Percentiles rank a stretch among this genome's conserved stretches.
phyloP scores from a whole-genome alignment of 2,113 vertebrate species.

The Carassius auratus region DNA sequence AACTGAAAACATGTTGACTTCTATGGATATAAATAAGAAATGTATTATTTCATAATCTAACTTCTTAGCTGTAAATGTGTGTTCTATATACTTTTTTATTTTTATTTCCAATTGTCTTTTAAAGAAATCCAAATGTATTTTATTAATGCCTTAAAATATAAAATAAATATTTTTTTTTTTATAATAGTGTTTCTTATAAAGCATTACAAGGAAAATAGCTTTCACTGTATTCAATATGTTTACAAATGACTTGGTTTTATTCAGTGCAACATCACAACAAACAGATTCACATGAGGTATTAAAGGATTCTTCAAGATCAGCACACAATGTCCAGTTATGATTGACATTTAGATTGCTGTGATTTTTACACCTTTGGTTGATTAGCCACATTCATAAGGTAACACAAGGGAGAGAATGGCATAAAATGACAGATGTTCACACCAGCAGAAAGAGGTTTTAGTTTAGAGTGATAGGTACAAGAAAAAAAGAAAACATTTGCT shows the following conservation, averaged over 20 bases:
- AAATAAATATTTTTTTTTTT: too few relatives aligned
- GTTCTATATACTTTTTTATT: neutral
- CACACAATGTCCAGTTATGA: constrained; percentile 81
- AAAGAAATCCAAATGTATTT: neutral
- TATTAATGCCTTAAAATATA: neutral
- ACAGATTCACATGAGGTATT: constrained; percentile 86
- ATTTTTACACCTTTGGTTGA: constrained; percentile 75
- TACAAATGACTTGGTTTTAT: constrained; percentile 74
- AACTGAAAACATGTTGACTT: neutral
- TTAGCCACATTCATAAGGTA: constrained; percentile 81
- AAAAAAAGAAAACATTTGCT: constrained; percentile 22
- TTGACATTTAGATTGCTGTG: constrained; percentile 34
- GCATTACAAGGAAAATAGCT: constrained; percentile 10
- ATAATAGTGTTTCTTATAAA: too few relatives aligned
- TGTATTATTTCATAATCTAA: neutral
- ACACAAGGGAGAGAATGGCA: constrained; percentile 76
- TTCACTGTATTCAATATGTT: constrained; percentile 24
- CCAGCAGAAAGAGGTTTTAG: constrained; percentile 41
- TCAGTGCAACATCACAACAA: constrained; percentile 80
- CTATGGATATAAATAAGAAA: neutral
- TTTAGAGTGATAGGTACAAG: constrained; percentile 39
- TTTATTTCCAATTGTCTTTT: neutral
- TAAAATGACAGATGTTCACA: constrained; percentile 42
- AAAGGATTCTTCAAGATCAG: constrained; percentile 78
- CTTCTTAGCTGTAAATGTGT: neutral